Percentiles rank a stretch among this genome's conserved stretches.
Conservation (phyloP, 2,888 invertebrate genomes). For the Leptinotarsa tumamoca region DNA sequence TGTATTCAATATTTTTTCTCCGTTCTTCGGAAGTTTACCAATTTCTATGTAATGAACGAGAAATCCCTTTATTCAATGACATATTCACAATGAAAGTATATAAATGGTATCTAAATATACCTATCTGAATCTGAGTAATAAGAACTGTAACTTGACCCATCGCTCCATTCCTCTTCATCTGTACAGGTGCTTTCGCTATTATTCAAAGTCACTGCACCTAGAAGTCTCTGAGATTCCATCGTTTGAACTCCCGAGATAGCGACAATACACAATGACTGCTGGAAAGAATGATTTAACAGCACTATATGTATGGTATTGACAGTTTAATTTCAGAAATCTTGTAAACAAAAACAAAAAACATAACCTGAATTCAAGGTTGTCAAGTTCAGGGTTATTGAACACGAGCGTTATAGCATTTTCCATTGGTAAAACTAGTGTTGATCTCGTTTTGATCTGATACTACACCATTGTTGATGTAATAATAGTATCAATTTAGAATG, state of each 20-base stretch:
- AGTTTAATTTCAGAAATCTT: neutral
- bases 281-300: no score
- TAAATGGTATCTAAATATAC: conserved; percentile 56
- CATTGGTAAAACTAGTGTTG: no score
- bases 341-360: neutral
- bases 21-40: no score
- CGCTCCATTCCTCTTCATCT: conserved; percentile 62
- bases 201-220: conserved; percentile 28
- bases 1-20: no score
- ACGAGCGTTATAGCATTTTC: neutral
- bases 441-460: no score
- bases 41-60: no score
- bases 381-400: neutral
- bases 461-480: no score
- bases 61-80: no score
- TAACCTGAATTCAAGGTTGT: neutral
- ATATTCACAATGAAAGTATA: no score
- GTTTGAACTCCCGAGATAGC: neutral
- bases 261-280: no score
- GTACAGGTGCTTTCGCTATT: conserved; percentile 41
- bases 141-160: conserved; percentile 66
- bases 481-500: no score
- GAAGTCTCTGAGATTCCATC: conserved; percentile 48
- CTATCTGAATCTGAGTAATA: conserved; percentile 74
- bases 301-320: no score